Percentiles rank a stretch among this genome's conserved stretches.
These are phyloP conservation scores for Agriopis marginaria DNA, from an alignment of 2,888 invertebrate genomes.

Conservation along the genomic window DNA sequence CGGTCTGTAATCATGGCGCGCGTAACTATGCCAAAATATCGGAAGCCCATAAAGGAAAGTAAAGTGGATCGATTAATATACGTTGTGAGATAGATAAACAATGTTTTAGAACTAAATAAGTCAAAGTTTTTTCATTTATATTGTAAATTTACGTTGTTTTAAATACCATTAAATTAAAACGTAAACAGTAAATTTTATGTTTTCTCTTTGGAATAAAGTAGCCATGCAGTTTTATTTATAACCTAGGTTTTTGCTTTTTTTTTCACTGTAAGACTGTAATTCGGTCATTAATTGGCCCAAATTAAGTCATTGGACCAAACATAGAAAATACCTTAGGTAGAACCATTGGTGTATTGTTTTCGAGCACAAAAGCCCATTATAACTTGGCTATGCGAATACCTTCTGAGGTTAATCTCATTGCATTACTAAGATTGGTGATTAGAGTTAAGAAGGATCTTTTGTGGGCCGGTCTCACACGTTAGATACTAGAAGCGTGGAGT, in stretches of 20 bases:
- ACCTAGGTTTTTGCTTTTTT: too few species aligned
- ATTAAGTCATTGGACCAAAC: conserved; percentile 57
- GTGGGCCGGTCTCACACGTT: conserved; percentile 43
- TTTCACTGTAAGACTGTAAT: too few species aligned
- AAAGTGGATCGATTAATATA: too few species aligned
- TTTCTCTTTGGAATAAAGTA: not conserved
- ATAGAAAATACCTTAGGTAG: conserved; percentile 50
- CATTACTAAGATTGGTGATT: conserved; percentile 48
- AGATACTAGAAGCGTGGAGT: conserved; percentile 10
- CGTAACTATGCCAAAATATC: not conserved
- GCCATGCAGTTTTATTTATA: not conserved
- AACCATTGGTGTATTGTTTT: conserved; percentile 80
- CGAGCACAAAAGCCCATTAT: conserved; percentile 79
- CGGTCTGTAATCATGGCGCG: too few species aligned
- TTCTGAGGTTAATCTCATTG: conserved; percentile 67
- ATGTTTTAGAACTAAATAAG: too few species aligned
- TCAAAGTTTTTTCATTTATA: too few species aligned
- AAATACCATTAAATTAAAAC: too few species aligned
- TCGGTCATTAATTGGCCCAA: conserved; percentile 39
- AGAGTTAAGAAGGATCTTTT: conserved; percentile 43
- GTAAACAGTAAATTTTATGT: too few species aligned
- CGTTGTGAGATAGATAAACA: too few species aligned
- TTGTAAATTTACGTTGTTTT: too few species aligned
- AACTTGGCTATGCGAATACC: conserved; percentile 69
- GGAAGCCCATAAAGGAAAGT: too few species aligned